Evolutionary conservation across 1,140 invertebrate genomes (phyloP), one percentile per base, ranked within the genome.

Genomic region (Formica selysi): DNA sequence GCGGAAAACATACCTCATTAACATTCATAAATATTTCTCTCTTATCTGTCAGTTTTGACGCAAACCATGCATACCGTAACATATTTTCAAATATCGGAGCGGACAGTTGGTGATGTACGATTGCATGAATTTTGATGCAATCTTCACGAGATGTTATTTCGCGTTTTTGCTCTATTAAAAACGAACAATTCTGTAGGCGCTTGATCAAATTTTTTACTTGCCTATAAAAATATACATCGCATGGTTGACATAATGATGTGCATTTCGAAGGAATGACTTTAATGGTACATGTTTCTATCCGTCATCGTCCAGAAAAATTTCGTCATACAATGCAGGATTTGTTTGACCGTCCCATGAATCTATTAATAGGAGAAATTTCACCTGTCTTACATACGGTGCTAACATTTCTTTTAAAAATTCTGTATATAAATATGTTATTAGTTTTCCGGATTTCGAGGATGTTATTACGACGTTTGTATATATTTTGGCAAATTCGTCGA

Each of bases 171-270:
- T 83, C 61, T 36, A 87, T 22, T 13, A 90, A 44, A 29, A 48
- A 22, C 0, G 81, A 38, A 61, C 51, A 54, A 74, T 90, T 78
- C 51, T 89, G 81, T 4, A 90, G 0, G 8, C 51, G 62, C 61
- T 89, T 85, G 41, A 90, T 85, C 2, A 91, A 88, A 67, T 71
- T 88, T 87, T 91, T 92, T 8, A 91, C 70, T 64, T 92, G 89
- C 2, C 86, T n/a, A 51, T 90, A 90, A 78, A 92, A 91, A 70
- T 88, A 92, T 1, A 90, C 87, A 74, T 92, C 85, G 44, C 86
- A 91, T 5, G 86, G 85, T 65, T 92, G 91, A 22, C 19, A 54
- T 2, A 89, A 32, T 0, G 87, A 87, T 4, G 88, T 90, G 48
- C 87, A 90, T 16, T 89, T 86, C 16, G 86, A 83, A 1, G 91